Evolutionary conservation across 2,113 vertebrate genomes (phyloP).

Genomic region (Morone saxatilis): DNA sequence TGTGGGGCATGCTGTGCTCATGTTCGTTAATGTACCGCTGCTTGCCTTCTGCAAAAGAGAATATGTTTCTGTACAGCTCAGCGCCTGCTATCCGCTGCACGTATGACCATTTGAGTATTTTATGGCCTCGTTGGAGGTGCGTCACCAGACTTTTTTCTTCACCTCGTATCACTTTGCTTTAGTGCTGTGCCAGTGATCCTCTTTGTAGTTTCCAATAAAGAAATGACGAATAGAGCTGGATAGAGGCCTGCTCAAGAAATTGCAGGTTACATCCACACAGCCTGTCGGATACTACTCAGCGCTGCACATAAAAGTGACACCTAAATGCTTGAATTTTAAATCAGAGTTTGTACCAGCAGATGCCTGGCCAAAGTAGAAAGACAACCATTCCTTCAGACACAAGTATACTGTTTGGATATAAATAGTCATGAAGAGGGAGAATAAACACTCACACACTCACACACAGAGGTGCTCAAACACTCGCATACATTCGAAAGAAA

Average conservation of each 20-base stretch:
- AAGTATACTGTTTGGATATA: constrained; percentile 42
- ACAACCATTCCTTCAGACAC: background rate
- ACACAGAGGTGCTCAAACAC: constrained; percentile 20
- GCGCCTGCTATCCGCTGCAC: background rate
- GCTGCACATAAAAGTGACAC: constrained; percentile 7
- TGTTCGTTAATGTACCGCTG: constrained; percentile 31
- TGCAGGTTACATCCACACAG: constrained; percentile 18
- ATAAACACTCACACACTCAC: constrained; percentile 32
- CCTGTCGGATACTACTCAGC: background rate
- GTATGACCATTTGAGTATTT: constrained; percentile 6
- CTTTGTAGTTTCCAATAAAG: constrained; percentile 18
- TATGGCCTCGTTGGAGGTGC: background rate
- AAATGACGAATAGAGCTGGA: background rate
- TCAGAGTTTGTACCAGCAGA: background rate
- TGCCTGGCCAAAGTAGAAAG: constrained; percentile 18
- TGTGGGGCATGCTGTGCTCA: constrained; percentile 18
- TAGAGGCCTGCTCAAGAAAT: constrained; percentile 16
- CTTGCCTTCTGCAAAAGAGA: constrained; percentile 20
- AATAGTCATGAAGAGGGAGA: constrained; percentile 43
- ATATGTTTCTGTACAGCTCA: constrained; percentile 32
- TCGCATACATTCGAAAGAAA: background rate
- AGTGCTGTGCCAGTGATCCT: constrained; percentile 8
- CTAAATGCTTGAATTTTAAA: constrained; percentile 22
- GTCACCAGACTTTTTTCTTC: constrained; percentile 14
- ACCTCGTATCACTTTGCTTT: constrained; percentile 23